These are phyloP conservation scores for Argopecten irradians DNA, from an alignment of 1,140 invertebrate species.

Conservation along the genomic window DNA sequence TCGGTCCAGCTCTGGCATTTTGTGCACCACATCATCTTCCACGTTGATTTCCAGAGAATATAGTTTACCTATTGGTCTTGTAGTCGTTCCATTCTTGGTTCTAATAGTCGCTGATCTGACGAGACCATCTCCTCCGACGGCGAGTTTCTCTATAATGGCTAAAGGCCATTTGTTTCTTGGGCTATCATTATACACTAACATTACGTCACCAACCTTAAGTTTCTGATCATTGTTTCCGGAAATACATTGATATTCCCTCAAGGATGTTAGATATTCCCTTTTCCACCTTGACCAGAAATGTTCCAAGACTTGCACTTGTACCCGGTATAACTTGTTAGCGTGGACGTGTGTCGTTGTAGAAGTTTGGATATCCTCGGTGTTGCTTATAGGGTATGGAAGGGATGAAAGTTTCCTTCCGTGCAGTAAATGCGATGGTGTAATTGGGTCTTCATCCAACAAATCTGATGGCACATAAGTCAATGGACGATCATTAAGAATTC, in stretches of 20 bases:
- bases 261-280: background rate
- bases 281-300: background rate
- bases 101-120: background rate
- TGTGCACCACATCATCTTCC: no score
- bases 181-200: background rate
- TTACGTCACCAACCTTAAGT: background rate
- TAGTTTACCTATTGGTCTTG: background rate
- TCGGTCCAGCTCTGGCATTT: no score
- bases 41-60: no score
- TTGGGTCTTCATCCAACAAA: background rate
- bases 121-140: background rate
- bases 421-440: background rate
- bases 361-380: background rate
- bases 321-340: background rate
- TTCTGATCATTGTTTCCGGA: background rate
- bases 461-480: background rate
- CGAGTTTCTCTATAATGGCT: constrained; percentile 10
- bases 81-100: background rate
- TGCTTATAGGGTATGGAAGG: background rate
- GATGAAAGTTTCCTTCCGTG: background rate
- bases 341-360: background rate
- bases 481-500: background rate
- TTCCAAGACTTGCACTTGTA: background rate
- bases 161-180: background rate
- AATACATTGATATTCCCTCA: background rate